Conservation (phyloP, 2,113 vertebrate species). For the Boleophthalmus pectinirostris region DNA sequence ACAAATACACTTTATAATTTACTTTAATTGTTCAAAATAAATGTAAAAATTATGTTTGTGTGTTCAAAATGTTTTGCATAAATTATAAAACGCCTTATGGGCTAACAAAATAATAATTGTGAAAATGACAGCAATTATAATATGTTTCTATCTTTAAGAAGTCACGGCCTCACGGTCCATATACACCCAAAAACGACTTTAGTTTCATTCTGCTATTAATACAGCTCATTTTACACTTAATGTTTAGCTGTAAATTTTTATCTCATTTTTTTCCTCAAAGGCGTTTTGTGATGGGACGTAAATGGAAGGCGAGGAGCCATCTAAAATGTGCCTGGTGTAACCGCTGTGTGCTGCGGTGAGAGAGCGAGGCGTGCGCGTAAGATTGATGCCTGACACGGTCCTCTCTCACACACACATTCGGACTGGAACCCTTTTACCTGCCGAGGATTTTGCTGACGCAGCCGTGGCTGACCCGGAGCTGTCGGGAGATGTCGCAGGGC, state of each 20-base stretch:
- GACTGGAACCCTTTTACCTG: slow-evolving; percentile 86
- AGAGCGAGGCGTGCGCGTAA: slow-evolving; percentile 61
- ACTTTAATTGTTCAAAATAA: background rate
- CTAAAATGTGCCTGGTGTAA: slow-evolving; percentile 57
- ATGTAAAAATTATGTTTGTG: background rate
- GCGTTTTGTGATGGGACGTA: slow-evolving; percentile 58
- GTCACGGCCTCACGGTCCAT: background rate
- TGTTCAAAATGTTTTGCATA: background rate
- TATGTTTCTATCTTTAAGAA: background rate
- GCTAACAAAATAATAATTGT: background rate
- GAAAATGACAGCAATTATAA: slow-evolving; percentile 1
- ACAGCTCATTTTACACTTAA: slow-evolving; percentile 36
- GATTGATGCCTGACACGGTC: slow-evolving; percentile 69
- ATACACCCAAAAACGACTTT: background rate
- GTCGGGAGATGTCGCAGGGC: slow-evolving; percentile 98
- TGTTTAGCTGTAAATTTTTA: slow-evolving; percentile 35
- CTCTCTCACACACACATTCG: slow-evolving; percentile 3
- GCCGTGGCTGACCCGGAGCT: slow-evolving; percentile 99
- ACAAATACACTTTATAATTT: background rate
- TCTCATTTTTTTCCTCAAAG: slow-evolving; percentile 42
- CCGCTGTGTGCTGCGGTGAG: slow-evolving; percentile 67
- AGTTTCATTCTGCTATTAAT: slow-evolving; percentile 15
- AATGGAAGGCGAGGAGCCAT: slow-evolving; percentile 20
- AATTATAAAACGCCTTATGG: background rate
- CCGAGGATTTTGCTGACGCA: slow-evolving; percentile 99